Evolutionary conservation across 2,113 vertebrate genomes (phyloP).

Genomic region (Helogale parvula): DNA sequence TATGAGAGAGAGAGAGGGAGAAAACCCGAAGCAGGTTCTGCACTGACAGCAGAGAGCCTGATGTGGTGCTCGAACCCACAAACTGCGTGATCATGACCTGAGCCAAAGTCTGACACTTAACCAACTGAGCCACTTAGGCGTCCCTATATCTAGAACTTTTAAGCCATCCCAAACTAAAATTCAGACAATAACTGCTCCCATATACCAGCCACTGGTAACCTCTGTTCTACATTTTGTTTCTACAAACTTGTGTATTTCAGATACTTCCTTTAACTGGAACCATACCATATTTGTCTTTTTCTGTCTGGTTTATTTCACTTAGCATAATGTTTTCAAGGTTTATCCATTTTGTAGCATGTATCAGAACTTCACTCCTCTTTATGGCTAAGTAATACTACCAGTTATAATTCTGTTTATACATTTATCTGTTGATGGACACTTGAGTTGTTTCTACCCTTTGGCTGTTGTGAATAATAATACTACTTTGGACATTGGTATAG

Average conservation of each 20-base stretch:
- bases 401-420: not conserved
- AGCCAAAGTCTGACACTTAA: too few species aligned
- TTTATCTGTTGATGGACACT: not conserved
- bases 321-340: not conserved
- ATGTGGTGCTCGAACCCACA: too few species aligned
- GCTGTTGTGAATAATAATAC: not conserved
- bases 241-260: not conserved
- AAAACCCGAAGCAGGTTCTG: too few species aligned
- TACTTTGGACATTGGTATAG: not conserved
- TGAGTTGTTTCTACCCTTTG: not conserved
- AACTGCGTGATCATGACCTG: too few species aligned
- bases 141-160: not conserved
- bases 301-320: not conserved
- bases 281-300: not conserved
- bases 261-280: not conserved
- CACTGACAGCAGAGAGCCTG: too few species aligned
- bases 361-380: constrained; percentile 1
- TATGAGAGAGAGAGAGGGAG: too few species aligned
- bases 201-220: not conserved
- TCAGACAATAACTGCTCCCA: not conserved
- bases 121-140: too few species aligned
- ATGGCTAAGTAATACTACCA: not conserved
- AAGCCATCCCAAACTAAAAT: not conserved
- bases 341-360: not conserved
- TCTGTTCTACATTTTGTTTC: not conserved